Conservation (phyloP, 2,888 invertebrate species). For the Acronicta alni region DNA sequence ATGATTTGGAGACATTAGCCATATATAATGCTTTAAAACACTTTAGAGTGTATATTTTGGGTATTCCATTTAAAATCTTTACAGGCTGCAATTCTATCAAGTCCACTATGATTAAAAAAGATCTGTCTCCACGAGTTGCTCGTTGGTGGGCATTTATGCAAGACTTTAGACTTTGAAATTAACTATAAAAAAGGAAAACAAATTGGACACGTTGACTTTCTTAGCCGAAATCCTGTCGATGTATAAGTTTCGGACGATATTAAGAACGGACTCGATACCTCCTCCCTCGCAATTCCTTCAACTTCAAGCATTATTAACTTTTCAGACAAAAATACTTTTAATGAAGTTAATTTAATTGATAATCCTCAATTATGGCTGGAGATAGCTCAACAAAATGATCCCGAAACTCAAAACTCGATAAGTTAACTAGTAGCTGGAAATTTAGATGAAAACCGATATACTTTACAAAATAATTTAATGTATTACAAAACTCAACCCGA, state of each 20-base stretch:
- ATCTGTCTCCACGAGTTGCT: conserved; percentile 49
- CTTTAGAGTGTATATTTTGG: conserved; percentile 2
- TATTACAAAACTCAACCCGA: not conserved
- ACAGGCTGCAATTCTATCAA: conserved; percentile 48
- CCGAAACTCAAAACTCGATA: conserved; percentile 4
- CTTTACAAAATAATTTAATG: not conserved
- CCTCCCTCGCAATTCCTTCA: no score
- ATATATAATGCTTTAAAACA: conserved; percentile 1
- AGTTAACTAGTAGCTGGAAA: conserved; percentile 1
- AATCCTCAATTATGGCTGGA: conserved; percentile 10
- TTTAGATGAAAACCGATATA: not conserved
- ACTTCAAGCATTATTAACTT: no score
- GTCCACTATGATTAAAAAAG: conserved; percentile 43
- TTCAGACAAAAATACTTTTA: no score
- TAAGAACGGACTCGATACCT: no score
- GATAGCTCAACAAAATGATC: conserved; percentile 7
- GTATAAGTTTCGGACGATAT: no score
- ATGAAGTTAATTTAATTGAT: not conserved
- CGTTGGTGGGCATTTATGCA: conserved; percentile 56
- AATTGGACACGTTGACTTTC: conserved; percentile 50
- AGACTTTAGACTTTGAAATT: conserved; percentile 50
- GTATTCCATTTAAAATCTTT: not conserved
- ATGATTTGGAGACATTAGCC: conserved; percentile 22
- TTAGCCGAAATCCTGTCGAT: conserved; percentile 54
- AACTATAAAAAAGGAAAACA: conserved; percentile 47